phyloP scores from a whole-genome alignment of 2,113 vertebrate species.

The Ardeotis arabs region DNA sequence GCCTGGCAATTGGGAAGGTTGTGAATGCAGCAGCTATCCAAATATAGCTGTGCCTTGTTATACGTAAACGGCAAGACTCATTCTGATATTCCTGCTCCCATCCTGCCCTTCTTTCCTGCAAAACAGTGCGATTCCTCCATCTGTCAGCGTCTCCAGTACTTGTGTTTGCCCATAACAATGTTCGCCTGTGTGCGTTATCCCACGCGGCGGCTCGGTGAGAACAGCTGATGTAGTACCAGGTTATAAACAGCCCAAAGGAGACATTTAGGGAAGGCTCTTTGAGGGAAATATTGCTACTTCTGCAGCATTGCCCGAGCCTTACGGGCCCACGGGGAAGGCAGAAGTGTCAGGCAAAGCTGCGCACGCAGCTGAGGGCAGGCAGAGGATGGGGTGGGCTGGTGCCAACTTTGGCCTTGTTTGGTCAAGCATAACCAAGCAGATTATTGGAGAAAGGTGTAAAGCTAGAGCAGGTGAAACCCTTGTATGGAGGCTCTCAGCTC shows the following conservation, averaged over 20 bases:
- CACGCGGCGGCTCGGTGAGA: not conserved
- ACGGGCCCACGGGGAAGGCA: not conserved
- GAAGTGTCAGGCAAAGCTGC: not conserved
- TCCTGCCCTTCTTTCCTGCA: slow-evolving; percentile 25
- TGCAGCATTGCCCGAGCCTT: not conserved
- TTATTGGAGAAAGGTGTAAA: fast-evolving
- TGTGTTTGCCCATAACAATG: not conserved
- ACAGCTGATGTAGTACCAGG: not conserved
- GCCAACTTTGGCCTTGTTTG: not conserved
- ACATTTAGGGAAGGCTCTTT: not conserved
- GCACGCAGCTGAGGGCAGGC: not conserved
- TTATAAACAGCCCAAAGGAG: not conserved
- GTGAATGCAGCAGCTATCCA: slow-evolving; percentile 59
- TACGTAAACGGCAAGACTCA: slow-evolving; percentile 36
- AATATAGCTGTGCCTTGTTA: slow-evolving; percentile 58
- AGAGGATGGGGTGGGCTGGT: not conserved
- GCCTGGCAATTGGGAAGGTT: slow-evolving; percentile 67
- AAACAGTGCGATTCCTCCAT: slow-evolving; percentile 25
- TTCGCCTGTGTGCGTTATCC: not conserved
- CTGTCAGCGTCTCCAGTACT: not conserved
- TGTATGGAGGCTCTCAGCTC: not conserved
- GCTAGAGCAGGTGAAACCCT: not conserved
- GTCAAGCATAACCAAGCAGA: not conserved
- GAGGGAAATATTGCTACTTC: not conserved
- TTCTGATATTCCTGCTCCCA: slow-evolving; percentile 39